Conservation (phyloP, 2,113 vertebrate species). For the Mesembrinibis cayennensis region DNA sequence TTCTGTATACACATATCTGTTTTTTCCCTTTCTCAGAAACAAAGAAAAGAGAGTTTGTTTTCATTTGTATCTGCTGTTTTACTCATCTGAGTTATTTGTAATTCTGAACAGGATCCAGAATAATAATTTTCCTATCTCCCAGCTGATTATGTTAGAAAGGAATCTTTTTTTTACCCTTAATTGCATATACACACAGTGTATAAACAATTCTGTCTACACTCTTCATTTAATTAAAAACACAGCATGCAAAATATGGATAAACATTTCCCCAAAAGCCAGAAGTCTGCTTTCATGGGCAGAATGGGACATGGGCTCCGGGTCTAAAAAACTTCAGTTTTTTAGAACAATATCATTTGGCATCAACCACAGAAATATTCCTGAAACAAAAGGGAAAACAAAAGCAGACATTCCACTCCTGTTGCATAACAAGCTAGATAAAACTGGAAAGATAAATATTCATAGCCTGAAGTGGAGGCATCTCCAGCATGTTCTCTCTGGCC, state of each 20-base stretch:
- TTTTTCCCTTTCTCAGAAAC: neutral
- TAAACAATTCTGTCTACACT: neutral
- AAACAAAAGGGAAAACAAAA: slow-evolving; percentile 9
- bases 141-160: slow-evolving; percentile 9
- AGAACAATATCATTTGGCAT: neutral
- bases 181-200: neutral
- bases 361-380: neutral
- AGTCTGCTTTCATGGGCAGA: neutral
- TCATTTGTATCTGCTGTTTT: neutral
- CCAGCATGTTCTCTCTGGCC: neutral
- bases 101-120: slow-evolving; percentile 17
- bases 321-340: neutral
- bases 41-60: neutral
- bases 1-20: neutral
- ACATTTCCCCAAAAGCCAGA: neutral
- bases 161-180: neutral
- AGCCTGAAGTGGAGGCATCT: neutral
- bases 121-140: slow-evolving; percentile 37
- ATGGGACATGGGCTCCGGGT: neutral
- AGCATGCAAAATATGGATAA: neutral
- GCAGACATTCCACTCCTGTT: neutral
- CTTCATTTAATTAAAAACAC: slow-evolving; percentile 38
- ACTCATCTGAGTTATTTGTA: neutral
- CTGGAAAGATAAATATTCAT: neutral
- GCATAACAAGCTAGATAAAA: neutral